A percentile compares a stretch with the other conserved stretches of the same genome.
These are phyloP conservation scores for Bhutanitis thaidina DNA, from an alignment of 2,888 invertebrate genomes.

Conservation along the genomic window DNA sequence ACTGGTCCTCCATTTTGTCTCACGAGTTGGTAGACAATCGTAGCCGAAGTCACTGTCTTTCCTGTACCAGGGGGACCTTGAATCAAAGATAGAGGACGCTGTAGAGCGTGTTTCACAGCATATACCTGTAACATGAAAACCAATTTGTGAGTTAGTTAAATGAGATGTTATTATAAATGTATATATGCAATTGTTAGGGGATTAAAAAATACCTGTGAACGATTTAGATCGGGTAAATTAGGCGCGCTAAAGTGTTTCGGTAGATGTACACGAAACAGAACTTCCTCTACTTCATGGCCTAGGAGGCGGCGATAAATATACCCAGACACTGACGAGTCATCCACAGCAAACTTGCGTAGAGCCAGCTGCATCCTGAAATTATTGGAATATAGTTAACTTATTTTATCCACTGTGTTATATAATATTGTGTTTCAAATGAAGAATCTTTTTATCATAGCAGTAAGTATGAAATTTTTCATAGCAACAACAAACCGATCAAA, in stretches of 20 bases:
- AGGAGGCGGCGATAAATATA: slow-evolving; percentile 98
- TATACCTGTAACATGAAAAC: slow-evolving; percentile 83
- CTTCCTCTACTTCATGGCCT: slow-evolving; percentile 96
- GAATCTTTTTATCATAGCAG: no score
- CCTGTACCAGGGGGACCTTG: slow-evolving; percentile 99
- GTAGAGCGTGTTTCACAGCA: slow-evolving; percentile 98
- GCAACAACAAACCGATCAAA: slow-evolving; percentile 94
- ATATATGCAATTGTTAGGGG: no score
- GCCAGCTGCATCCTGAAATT: slow-evolving; percentile 93
- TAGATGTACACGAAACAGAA: slow-evolving; percentile 92
- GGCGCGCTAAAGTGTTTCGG: slow-evolving; percentile 99
- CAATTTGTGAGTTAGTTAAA: no score
- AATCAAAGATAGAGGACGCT: slow-evolving; percentile 96
- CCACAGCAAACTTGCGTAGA: slow-evolving; percentile 95
- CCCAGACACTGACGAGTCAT: slow-evolving; percentile 97
- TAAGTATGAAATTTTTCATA: no score
- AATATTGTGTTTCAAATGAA: no score
- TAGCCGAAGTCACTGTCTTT: slow-evolving; percentile 99
- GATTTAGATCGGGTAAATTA: slow-evolving; percentile 97
- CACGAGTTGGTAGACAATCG: slow-evolving; percentile 98
- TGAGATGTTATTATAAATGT: no score
- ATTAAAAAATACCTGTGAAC: slow-evolving; percentile 92
- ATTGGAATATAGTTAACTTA: neutral
- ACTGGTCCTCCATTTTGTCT: slow-evolving; percentile 97
- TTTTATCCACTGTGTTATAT: neutral